Evolutionary conservation across 2,797 vertebrate genomes (phyloP).

Genomic region (Rhadinocentrus ornatus): DNA sequence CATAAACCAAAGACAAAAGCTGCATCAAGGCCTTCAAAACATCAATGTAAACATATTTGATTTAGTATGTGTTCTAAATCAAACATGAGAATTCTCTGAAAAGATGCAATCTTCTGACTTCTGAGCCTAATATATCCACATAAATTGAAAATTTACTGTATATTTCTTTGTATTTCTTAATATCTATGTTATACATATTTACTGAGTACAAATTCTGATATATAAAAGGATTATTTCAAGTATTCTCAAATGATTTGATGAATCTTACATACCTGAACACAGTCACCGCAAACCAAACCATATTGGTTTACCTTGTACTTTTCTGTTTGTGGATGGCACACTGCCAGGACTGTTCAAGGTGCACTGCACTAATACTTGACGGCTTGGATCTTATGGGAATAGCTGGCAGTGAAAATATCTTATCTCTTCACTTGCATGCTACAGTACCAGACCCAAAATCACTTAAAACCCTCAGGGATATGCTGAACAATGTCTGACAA

Average conservation of each 20-base stretch:
- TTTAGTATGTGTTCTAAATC: background rate
- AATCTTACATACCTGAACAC: background rate
- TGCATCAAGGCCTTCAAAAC: background rate
- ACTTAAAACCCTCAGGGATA: background rate
- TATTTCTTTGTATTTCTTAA: background rate
- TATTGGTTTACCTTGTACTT: background rate
- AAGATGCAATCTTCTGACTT: background rate
- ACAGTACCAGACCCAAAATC: background rate
- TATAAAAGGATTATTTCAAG: background rate
- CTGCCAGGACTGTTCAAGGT: background rate
- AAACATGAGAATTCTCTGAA: background rate
- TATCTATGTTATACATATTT: background rate
- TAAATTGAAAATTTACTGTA: background rate
- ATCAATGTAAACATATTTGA: background rate
- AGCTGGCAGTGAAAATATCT: background rate
- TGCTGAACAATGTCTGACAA: background rate
- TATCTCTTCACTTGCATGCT: background rate
- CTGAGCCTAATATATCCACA: background rate
- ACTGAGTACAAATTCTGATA: background rate
- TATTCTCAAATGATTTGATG: background rate
- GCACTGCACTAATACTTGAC: background rate
- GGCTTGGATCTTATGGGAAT: background rate
- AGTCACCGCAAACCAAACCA: background rate
- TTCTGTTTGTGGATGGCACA: background rate
- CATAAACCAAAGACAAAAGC: background rate